phyloP scores from a whole-genome alignment of 2,888 invertebrate genomes.

The Pyrrhia umbra region DNA sequence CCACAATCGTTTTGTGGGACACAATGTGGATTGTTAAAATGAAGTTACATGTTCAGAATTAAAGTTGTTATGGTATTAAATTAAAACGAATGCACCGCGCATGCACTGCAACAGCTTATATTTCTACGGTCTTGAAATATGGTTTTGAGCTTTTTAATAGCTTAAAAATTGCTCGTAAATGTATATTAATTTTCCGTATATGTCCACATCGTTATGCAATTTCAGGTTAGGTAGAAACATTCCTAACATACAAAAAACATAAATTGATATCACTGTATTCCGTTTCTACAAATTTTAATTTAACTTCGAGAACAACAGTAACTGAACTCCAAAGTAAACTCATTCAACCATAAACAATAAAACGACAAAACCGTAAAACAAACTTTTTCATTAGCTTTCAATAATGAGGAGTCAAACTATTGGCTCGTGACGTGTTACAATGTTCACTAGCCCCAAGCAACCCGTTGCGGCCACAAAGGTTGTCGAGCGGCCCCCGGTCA shows the following conservation, averaged over 20 bases:
- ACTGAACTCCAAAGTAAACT: conserved; percentile 6
- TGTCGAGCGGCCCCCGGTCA: conserved; percentile 81
- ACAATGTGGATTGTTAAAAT: not conserved
- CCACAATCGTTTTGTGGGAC: conserved; percentile 11
- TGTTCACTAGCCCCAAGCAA: conserved; percentile 70
- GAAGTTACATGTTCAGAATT: conserved; percentile 5
- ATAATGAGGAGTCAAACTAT: conserved; percentile 7
- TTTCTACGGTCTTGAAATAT: conserved; percentile 9
- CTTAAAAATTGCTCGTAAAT: not conserved
- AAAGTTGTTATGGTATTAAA: conserved; percentile 28
- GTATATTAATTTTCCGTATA: not conserved
- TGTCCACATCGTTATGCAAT: too few species aligned
- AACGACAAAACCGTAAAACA: conserved; percentile 6
- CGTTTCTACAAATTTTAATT: too few species aligned
- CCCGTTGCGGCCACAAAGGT: conserved; percentile 83
- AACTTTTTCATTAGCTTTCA: conserved; percentile 3
- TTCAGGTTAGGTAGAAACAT: too few species aligned
- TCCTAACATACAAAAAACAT: too few species aligned
- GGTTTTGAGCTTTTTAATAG: conserved; percentile 13
- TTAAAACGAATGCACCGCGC: conserved; percentile 29
- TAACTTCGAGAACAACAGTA: not conserved
- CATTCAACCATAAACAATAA: conserved; percentile 6
- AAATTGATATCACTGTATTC: not conserved
- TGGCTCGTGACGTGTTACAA: conserved; percentile 70
- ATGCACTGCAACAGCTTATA: not conserved